phyloP scores from a whole-genome alignment of 2,113 vertebrate species.

The Poecilia latipinna region DNA sequence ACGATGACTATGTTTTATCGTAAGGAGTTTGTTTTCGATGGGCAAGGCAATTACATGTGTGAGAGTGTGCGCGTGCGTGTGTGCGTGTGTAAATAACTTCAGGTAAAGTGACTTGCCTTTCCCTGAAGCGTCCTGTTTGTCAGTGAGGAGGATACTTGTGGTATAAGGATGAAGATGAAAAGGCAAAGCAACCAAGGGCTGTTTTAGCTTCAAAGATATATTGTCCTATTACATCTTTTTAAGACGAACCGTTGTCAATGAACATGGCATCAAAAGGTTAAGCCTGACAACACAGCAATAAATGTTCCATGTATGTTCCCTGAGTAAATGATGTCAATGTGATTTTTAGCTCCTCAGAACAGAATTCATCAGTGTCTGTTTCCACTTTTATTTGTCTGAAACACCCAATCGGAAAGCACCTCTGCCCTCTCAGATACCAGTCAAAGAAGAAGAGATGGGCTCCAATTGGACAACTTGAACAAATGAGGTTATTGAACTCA shows the following conservation, averaged over 20 bases:
- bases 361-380: conserved; percentile 55
- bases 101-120: conserved; percentile 60
- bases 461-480: conserved; percentile 46
- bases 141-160: conserved; percentile 51
- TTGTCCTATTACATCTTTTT: conserved; percentile 65
- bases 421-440: conserved; percentile 51
- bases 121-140: conserved; percentile 65
- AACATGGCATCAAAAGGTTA: conserved; percentile 70
- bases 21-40: conserved; percentile 53
- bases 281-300: conserved; percentile 83
- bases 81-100: conserved; percentile 32
- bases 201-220: conserved; percentile 79
- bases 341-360: conserved; percentile 68
- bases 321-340: conserved; percentile 72
- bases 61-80: not conserved
- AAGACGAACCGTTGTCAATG: conserved; percentile 75
- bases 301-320: conserved; percentile 80
- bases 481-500: conserved; percentile 60
- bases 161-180: conserved; percentile 50
- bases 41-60: conserved; percentile 47
- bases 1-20: conserved; percentile 70
- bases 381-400: conserved; percentile 43
- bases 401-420: conserved; percentile 43
- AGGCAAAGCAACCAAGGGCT: conserved; percentile 79
- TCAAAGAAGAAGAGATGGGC: conserved; percentile 42